Base-by-base conservation (phyloP, 2,888 invertebrate genomes). In the Drosophila pseudotakahashii region DNA sequence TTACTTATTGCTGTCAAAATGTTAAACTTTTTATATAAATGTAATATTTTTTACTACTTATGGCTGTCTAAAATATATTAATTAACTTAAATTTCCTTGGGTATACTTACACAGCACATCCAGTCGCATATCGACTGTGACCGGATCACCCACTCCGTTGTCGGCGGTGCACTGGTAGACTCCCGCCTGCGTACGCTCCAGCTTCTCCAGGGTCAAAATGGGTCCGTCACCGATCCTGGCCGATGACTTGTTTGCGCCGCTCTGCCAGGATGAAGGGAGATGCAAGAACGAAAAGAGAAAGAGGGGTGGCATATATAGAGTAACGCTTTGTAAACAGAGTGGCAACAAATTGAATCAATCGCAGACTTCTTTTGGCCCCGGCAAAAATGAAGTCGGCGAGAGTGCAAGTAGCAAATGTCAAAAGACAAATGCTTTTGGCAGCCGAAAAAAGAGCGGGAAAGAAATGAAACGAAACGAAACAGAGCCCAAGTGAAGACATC, bases 111-210 rank as follows among this genome's bases (percentile, higher is more conserved):
- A 95, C 19, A 95, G 90, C 23, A 95, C 94, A 92, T 95, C 94
- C 52, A 95, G 91, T 74, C 94, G 93, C 91, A 95, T 95, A 89
- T 94, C 94, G 0, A 94, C 94, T n/a, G 94, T 94, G 7, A 94
- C 93, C 1, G 95, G 94, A 30, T 94, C 94, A 0, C 95, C 95
- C 14, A 95, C 95, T 11, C 94, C 95, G 79, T 95, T 95, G 91
- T 94, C 94, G 9, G 95, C 95, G 9, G 94, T 94, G 81, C 95
- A 95, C 41, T 94, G 94, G 92, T 95, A 95, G 50, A 94, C 93
- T 7, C 95, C 95, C 60, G 94, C 94, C 88, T 95, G 94, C 62
- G 93, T 93, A 10, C 95, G 91, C 91, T 94, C 95, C 73, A 95
- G 92, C 55, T 94, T 92, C 34, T 95, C 94, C 81, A 95, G 91